phyloP scores from a whole-genome alignment of 2,888 invertebrate species.

The Plebejus anna region DNA sequence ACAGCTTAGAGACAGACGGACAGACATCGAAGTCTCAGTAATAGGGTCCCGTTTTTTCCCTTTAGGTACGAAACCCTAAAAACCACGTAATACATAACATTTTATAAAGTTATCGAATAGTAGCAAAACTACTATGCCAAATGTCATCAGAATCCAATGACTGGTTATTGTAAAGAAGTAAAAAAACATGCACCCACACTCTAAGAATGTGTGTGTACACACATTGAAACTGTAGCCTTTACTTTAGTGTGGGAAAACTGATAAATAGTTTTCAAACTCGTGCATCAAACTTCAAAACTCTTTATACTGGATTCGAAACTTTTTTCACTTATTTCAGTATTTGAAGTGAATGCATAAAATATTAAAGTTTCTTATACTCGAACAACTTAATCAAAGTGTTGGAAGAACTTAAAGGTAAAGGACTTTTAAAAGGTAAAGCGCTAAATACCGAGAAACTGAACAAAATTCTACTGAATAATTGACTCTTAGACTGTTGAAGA shows the following conservation, averaged over 20 bases:
- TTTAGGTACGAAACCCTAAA: no score
- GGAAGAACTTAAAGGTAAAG: background rate
- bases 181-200: background rate
- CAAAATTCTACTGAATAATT: background rate
- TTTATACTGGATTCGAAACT: background rate
- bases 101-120: no score
- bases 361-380: conserved; percentile 4
- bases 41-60: no score
- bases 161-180: background rate
- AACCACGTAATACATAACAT: no score
- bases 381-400: conserved; percentile 5
- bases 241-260: background rate
- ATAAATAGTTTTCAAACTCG: background rate
- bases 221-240: background rate
- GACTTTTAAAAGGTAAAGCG: background rate
- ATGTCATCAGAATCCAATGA: background rate
- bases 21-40: no score
- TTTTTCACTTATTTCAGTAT: background rate
- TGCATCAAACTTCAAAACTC: background rate
- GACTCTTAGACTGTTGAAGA: background rate
- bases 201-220: no score
- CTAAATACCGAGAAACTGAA: background rate
- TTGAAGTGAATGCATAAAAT: background rate
- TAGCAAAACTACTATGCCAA: no score
- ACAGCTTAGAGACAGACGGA: no score